A percentile compares a stretch with the other conserved stretches of the same genome.
Evolutionary conservation across 2,797 vertebrate species (phyloP).

Genomic region (Trematocara caparti): DNA sequence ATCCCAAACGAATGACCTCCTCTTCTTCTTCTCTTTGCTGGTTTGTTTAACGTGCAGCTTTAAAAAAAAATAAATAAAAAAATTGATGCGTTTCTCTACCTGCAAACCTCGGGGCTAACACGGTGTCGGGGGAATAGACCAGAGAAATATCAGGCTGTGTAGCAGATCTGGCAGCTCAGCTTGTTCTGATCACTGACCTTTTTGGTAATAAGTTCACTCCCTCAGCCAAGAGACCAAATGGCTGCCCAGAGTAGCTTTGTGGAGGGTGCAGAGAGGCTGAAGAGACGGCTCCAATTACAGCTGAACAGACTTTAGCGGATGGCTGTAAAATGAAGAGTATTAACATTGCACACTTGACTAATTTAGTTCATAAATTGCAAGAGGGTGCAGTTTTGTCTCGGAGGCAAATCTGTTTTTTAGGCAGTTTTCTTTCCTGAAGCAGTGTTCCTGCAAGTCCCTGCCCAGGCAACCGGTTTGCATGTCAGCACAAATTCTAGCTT

Average conservation of each 20-base stretch:
- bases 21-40: constrained; percentile 4
- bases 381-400: constrained; percentile 32
- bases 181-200: constrained; percentile 55
- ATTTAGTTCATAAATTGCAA: constrained; percentile 36
- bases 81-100: not conserved
- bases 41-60: not conserved
- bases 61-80: too few relatives aligned
- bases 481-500: constrained; percentile 39
- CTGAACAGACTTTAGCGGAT: constrained; percentile 13
- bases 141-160: not conserved
- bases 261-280: not conserved
- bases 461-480: not conserved
- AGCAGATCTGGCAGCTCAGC: constrained; percentile 20
- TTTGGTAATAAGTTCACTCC: constrained; percentile 42
- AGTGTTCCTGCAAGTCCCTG: not conserved
- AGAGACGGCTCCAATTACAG: constrained; percentile 24
- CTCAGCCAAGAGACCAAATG: constrained; percentile 26
- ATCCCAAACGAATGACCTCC: not conserved
- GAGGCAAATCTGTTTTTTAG: constrained; percentile 8
- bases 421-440: not conserved
- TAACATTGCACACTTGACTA: constrained; percentile 18
- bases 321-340: constrained; percentile 42
- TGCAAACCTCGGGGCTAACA: constrained; percentile 11
- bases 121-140: constrained; percentile 1
- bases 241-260: constrained; percentile 33